phyloP scores from a whole-genome alignment of 1,140 invertebrate species.

The Eupeodes corollae region DNA sequence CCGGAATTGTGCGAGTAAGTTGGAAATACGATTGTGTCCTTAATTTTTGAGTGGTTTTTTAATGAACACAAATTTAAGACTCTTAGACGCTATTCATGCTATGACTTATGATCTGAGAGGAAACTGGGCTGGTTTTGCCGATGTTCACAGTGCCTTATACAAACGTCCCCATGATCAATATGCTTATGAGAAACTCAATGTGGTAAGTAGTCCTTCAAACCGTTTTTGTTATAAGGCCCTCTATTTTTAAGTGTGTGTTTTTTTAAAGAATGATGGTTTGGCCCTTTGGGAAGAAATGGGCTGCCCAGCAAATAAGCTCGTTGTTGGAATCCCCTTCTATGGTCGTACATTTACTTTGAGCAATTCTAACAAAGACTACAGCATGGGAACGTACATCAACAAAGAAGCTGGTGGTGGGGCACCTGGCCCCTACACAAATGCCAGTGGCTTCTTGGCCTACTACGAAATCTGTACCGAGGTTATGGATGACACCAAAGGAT shows the following conservation, averaged over 20 bases:
- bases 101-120: slow-evolving; percentile 88
- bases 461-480: slow-evolving; percentile 79
- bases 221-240: slow-evolving; percentile 1
- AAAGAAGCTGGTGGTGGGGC: slow-evolving; percentile 76
- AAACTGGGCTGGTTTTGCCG: slow-evolving; percentile 83
- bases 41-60: background rate
- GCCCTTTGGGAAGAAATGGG: slow-evolving; percentile 77
- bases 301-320: slow-evolving; percentile 73
- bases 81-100: slow-evolving; percentile 70
- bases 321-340: slow-evolving; percentile 80
- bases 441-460: slow-evolving; percentile 75
- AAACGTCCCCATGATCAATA: slow-evolving; percentile 74
- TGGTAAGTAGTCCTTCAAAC: slow-evolving; percentile 46
- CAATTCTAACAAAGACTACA: slow-evolving; percentile 67
- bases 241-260: slow-evolving; percentile 11
- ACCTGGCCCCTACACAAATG: slow-evolving; percentile 72
- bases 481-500: slow-evolving; percentile 52
- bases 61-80: slow-evolving; percentile 35
- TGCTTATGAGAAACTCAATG: slow-evolving; percentile 77
- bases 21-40: background rate
- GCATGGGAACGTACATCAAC: slow-evolving; percentile 71
- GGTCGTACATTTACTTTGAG: slow-evolving; percentile 71
- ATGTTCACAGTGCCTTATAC: slow-evolving; percentile 74
- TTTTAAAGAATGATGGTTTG: slow-evolving; percentile 65
- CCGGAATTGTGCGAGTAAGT: slow-evolving; percentile 74